A percentile compares a stretch with the other conserved stretches of the same genome.
Conservation (phyloP, 2,797 vertebrate species). For the Anabacerthia variegaticeps region DNA sequence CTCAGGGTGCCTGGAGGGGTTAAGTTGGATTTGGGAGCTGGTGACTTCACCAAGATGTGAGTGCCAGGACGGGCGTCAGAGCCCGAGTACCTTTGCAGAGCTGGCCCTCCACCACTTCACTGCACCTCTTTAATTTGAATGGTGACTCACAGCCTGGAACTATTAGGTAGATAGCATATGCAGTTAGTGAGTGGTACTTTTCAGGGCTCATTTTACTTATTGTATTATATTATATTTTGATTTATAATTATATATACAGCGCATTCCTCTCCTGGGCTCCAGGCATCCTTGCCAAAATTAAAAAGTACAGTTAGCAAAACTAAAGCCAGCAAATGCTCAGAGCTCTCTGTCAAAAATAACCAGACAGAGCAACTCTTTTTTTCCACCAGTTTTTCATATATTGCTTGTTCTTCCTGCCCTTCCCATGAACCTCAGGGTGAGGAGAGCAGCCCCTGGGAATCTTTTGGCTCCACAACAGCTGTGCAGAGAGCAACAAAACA, state of each 20-base stretch:
- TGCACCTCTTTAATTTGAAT: constrained; percentile 13
- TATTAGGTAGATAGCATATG: constrained; percentile 48
- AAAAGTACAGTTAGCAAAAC: constrained; percentile 42
- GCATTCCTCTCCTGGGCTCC: constrained; percentile 15
- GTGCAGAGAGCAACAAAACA: background rate
- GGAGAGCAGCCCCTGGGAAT: background rate
- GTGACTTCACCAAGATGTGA: accelerated
- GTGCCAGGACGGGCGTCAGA: background rate
- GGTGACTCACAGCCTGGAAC: constrained; percentile 54
- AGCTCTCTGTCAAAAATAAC: constrained; percentile 22
- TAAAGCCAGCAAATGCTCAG: constrained; percentile 16
- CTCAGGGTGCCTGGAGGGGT: background rate
- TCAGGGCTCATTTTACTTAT: constrained; percentile 54
- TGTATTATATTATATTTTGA: constrained; percentile 61
- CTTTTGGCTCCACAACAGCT: background rate
- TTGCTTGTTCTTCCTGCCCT: background rate
- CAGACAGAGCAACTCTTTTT: background rate
- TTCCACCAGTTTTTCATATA: background rate
- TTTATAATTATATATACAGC: constrained; percentile 62
- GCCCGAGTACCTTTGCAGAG: background rate
- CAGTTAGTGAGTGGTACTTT: constrained; percentile 38
- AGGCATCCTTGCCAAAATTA: constrained; percentile 35
- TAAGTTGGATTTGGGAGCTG: background rate
- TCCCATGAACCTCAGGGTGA: background rate
- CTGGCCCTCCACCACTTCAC: background rate